phyloP scores from a whole-genome alignment of 2,797 vertebrate species.

The Catamblyrhynchus diadema region DNA sequence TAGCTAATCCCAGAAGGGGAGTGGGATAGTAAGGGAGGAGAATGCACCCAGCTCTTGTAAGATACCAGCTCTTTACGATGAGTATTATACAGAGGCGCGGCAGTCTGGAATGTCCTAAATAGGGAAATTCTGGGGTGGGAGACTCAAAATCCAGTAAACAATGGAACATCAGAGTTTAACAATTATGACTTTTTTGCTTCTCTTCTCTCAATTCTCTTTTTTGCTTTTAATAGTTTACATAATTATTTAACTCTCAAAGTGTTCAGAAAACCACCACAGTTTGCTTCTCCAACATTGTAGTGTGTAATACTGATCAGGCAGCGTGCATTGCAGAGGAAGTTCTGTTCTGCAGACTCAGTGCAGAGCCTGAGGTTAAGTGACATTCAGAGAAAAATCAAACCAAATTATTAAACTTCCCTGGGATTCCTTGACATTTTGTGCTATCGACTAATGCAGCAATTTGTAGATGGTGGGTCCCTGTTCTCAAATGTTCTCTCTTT shows the following conservation, averaged over 20 bases:
- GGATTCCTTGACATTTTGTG: background rate
- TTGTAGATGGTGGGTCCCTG: background rate
- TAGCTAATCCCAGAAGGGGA: constrained; percentile 23
- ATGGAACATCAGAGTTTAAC: constrained; percentile 27
- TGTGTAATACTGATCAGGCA: constrained; percentile 54
- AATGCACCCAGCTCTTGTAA: constrained; percentile 59
- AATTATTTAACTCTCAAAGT: constrained; percentile 27
- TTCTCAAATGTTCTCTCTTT: background rate
- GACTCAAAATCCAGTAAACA: constrained; percentile 49
- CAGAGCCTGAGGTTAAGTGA: constrained; percentile 46
- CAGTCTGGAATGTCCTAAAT: constrained; percentile 59
- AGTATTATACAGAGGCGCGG: constrained; percentile 36
- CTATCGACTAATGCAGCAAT: background rate
- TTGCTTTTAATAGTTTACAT: background rate
- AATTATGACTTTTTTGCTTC: constrained; percentile 27
- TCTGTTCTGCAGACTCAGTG: constrained; percentile 30
- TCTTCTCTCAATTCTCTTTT: background rate
- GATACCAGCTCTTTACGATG: constrained; percentile 59
- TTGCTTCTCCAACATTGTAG: background rate
- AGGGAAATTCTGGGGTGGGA: constrained; percentile 1
- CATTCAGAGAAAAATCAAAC: constrained; percentile 49
- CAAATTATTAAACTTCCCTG: constrained; percentile 31
- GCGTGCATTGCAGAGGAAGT: constrained; percentile 3
- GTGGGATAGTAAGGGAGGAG: constrained; percentile 5
- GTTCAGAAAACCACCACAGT: constrained; percentile 12